phyloP scores from a whole-genome alignment of 2,888 invertebrate species.

The Esperia sulphurella region DNA sequence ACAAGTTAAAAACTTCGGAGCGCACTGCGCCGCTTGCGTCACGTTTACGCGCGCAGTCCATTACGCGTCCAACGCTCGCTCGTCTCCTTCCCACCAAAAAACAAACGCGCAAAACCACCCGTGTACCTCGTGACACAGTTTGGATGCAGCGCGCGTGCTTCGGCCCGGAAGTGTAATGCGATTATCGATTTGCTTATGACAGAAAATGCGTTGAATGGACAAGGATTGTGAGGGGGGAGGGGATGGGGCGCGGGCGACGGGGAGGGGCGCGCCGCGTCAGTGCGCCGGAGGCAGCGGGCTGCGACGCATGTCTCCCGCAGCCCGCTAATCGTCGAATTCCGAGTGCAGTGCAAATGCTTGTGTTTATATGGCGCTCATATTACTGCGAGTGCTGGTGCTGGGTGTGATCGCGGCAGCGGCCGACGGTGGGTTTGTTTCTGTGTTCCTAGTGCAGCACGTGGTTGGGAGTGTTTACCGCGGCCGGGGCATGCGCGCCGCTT shows the following conservation, averaged over 20 bases:
- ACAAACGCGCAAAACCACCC: slow-evolving; percentile 13
- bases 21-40: not conserved
- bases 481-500: slow-evolving; percentile 67
- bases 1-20: too few species aligned
- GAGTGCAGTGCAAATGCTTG: slow-evolving; percentile 83
- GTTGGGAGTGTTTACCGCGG: slow-evolving; percentile 67
- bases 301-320: slow-evolving; percentile 65
- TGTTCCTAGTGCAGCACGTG: slow-evolving; percentile 46
- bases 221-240: slow-evolving; percentile 37
- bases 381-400: slow-evolving; percentile 83
- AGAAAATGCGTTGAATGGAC: slow-evolving; percentile 77
- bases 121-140: slow-evolving; percentile 55
- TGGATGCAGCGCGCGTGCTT: slow-evolving; percentile 69
- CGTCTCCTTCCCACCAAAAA: not conserved
- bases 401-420: slow-evolving; percentile 73
- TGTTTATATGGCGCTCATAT: slow-evolving; percentile 89
- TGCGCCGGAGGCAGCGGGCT: slow-evolving; percentile 66
- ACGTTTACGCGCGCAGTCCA: slow-evolving; percentile 1
- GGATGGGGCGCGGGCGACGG: slow-evolving; percentile 19
- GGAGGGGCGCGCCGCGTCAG: slow-evolving; percentile 36
- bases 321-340: slow-evolving; percentile 65
- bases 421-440: slow-evolving; percentile 59
- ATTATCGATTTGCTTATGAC: slow-evolving; percentile 78
- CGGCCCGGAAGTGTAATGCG: slow-evolving; percentile 75
- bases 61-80: slow-evolving; percentile 3